Conservation (phyloP, 2,888 invertebrate genomes). For the Macaria notata region DNA sequence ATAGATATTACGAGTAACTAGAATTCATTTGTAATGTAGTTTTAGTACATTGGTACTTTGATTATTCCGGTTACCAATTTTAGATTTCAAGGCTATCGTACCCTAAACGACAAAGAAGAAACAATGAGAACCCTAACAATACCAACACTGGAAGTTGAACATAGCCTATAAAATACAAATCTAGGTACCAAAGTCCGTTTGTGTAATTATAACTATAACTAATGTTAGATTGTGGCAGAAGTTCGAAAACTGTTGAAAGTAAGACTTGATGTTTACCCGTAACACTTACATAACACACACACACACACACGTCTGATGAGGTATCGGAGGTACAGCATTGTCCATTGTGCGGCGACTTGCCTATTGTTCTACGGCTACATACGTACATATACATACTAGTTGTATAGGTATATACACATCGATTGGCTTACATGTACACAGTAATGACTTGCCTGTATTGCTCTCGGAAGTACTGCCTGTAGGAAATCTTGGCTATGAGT, state of each 20-base stretch:
- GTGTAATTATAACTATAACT: conserved; percentile 21
- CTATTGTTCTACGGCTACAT: conserved; percentile 71
- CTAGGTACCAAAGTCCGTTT: conserved; percentile 23
- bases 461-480: conserved; percentile 38
- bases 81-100: too few species aligned
- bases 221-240: conserved; percentile 28
- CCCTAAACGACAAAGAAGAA: too few species aligned
- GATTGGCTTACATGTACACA: conserved; percentile 57
- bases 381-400: conserved; percentile 23
- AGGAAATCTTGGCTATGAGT: conserved; percentile 21
- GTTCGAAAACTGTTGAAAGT: conserved; percentile 26
- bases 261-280: conserved; percentile 37
- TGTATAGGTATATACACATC: conserved; percentile 40
- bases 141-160: conserved; percentile 5
- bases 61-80: too few species aligned
- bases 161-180: conserved; percentile 5
- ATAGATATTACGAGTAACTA: too few species aligned
- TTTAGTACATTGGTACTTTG: too few species aligned
- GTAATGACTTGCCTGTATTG: conserved; percentile 59
- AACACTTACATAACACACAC: conserved; percentile 59
- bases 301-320: conserved; percentile 66
- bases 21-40: too few species aligned
- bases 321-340: conserved; percentile 72
- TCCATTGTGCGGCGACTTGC: conserved; percentile 75
- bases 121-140: conserved; percentile 4